These are phyloP conservation scores for Forbesichthys papilliferus DNA, from an alignment of 2,113 vertebrate genomes.

Conservation along the genomic window DNA sequence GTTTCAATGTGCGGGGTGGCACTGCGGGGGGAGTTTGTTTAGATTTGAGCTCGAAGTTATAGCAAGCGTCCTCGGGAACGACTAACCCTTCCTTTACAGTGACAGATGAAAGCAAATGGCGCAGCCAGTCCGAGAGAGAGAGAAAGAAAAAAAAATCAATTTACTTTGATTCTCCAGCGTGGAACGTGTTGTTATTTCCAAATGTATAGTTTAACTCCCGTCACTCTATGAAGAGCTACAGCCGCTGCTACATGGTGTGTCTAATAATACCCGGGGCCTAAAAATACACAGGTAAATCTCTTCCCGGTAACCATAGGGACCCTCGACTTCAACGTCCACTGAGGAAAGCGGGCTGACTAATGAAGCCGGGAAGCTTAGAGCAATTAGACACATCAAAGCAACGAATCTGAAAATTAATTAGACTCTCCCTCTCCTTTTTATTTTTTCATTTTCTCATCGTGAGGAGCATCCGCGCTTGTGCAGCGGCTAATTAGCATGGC, in stretches of 20 bases:
- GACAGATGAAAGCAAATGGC: neutral
- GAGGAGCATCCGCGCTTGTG: conserved; percentile 70
- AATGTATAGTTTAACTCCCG: conserved; percentile 33
- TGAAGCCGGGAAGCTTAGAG: conserved; percentile 80
- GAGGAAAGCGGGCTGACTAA: conserved; percentile 72
- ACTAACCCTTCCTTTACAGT: neutral
- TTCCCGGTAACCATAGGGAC: conserved; percentile 66
- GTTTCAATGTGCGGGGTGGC: no score
- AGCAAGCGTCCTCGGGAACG: no score
- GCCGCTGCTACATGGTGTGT: conserved; percentile 32
- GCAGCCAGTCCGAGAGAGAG: neutral
- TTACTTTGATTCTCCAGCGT: neutral
- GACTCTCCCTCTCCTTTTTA: conserved; percentile 48
- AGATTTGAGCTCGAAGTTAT: no score
- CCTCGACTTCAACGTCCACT: conserved; percentile 56
- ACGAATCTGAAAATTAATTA: conserved; percentile 82
- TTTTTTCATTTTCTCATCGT: conserved; percentile 47
- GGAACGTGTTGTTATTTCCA: conserved; percentile 7
- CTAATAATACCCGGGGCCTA: conserved; percentile 69
- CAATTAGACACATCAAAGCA: conserved; percentile 84
- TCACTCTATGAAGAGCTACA: conserved; percentile 21
- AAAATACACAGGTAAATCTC: conserved; percentile 72
- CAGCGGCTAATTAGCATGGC: conserved; percentile 74
- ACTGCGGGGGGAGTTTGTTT: no score
- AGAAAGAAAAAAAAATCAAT: neutral